phyloP scores from a whole-genome alignment of 2,113 vertebrate species.

The Gallinago undulata region DNA sequence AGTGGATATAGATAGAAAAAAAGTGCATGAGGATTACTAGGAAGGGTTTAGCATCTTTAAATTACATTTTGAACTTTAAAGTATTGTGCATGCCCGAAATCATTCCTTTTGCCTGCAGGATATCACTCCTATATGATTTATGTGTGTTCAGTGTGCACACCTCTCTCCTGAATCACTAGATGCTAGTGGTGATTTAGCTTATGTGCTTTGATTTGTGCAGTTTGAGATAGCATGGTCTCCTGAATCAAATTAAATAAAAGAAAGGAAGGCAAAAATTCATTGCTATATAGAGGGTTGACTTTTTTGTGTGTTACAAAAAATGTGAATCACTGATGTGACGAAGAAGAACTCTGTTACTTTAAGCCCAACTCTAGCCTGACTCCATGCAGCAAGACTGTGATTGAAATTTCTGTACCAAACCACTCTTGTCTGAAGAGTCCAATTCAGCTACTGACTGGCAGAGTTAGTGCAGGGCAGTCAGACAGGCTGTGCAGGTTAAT shows the following conservation, averaged over 20 bases:
- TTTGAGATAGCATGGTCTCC: not conserved
- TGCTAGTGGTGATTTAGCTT: not conserved
- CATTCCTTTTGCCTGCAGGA: not conserved
- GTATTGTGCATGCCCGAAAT: not conserved
- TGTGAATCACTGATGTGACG: not conserved
- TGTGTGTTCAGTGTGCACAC: not conserved
- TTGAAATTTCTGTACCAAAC: not conserved
- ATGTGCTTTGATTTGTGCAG: slow-evolving; percentile 10
- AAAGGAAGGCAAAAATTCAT: not conserved
- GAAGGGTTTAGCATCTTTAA: slow-evolving; percentile 10
- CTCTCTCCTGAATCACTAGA: not conserved
- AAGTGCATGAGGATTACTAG: not conserved
- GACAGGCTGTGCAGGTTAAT: not conserved
- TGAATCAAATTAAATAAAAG: not conserved
- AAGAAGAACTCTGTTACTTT: not conserved
- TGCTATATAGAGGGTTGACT: not conserved
- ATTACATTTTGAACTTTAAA: not conserved
- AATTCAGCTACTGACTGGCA: not conserved
- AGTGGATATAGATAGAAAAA: not conserved
- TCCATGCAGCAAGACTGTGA: not conserved
- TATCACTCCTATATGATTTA: not conserved
- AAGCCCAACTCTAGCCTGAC: not conserved
- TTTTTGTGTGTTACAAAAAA: not conserved
- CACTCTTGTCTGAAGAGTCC: not conserved
- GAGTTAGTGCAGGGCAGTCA: not conserved